Conservation (phyloP, 92 coral and sea anemone genomes). For the Zoanthus solanderi region DNA sequence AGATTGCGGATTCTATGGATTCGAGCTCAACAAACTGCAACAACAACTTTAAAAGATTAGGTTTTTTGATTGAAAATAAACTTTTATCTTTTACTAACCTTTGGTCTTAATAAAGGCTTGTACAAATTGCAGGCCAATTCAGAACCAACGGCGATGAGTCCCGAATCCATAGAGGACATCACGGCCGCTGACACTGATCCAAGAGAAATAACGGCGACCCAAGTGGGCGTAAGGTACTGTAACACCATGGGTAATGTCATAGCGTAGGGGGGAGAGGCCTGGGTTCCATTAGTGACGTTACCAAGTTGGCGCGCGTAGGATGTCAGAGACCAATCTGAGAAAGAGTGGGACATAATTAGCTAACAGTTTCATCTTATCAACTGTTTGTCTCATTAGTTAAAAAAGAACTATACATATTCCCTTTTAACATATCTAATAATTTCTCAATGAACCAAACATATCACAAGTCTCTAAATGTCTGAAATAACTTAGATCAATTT, state of each 20-base stretch:
- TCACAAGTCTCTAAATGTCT: too few species aligned
- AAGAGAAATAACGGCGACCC: slow-evolving; percentile 34
- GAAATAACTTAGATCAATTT: too few species aligned
- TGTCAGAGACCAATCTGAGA: slow-evolving; percentile 23
- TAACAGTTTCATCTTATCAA: too few species aligned
- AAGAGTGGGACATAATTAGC: too few species aligned
- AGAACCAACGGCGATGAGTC: background rate
- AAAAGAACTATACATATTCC: too few species aligned
- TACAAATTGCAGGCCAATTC: slow-evolving; percentile 16
- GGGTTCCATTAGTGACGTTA: slow-evolving; percentile 3
- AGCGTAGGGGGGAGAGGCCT: background rate
- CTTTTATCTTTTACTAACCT: background rate
- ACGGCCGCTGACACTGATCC: slow-evolving; percentile 37
- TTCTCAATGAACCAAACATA: too few species aligned
- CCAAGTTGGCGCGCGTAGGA: background rate
- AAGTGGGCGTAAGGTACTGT: slow-evolving; percentile 32
- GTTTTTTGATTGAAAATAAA: too few species aligned
- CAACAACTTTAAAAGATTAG: too few species aligned
- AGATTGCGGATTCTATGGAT: too few species aligned
- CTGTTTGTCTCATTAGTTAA: too few species aligned
- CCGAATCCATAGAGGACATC: slow-evolving; percentile 37
- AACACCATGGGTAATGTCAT: slow-evolving; percentile 26
- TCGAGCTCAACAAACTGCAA: too few species aligned
- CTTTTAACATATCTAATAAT: too few species aligned
- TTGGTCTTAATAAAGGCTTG: slow-evolving; percentile 2